Conservation (phyloP, 2,113 vertebrate species). For the Sphyrna mokarran region DNA sequence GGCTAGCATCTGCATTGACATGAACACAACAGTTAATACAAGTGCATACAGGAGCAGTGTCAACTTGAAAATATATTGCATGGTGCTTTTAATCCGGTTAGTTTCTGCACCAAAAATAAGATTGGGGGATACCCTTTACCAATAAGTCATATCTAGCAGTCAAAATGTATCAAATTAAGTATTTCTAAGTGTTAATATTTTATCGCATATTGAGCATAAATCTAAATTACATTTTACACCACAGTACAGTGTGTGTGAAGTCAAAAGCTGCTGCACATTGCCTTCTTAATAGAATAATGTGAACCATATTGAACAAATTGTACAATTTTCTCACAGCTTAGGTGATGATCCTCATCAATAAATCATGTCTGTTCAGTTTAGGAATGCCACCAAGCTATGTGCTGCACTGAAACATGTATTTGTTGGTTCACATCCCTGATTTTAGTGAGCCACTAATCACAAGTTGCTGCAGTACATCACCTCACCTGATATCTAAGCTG, state of each 20-base stretch:
- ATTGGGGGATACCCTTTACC: not conserved
- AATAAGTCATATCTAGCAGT: not conserved
- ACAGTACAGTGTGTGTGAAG: not conserved
- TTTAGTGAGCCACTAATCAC: not conserved
- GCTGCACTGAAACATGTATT: not conserved
- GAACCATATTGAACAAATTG: slow-evolving; percentile 13
- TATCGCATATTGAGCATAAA: not conserved
- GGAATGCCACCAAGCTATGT: not conserved
- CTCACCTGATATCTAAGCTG: not conserved
- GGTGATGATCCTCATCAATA: slow-evolving; percentile 18
- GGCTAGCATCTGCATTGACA: not conserved
- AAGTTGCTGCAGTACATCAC: not conserved
- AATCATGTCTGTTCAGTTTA: slow-evolving; percentile 26
- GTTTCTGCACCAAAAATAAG: not conserved
- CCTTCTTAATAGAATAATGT: slow-evolving; percentile 7
- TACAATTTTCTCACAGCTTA: slow-evolving; percentile 18
- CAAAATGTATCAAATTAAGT: not conserved
- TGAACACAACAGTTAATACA: not conserved
- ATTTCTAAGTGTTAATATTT: not conserved
- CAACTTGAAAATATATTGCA: not conserved
- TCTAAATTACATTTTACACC: slow-evolving; percentile 7
- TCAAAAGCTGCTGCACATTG: not conserved
- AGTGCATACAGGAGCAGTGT: not conserved
- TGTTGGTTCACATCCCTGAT: not conserved
- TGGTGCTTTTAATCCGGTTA: not conserved